A percentile compares a stretch with the other conserved stretches of the same genome.
Evolutionary conservation across 2,113 vertebrate genomes (phyloP).

Genomic region (Myotis yumanensis): DNA sequence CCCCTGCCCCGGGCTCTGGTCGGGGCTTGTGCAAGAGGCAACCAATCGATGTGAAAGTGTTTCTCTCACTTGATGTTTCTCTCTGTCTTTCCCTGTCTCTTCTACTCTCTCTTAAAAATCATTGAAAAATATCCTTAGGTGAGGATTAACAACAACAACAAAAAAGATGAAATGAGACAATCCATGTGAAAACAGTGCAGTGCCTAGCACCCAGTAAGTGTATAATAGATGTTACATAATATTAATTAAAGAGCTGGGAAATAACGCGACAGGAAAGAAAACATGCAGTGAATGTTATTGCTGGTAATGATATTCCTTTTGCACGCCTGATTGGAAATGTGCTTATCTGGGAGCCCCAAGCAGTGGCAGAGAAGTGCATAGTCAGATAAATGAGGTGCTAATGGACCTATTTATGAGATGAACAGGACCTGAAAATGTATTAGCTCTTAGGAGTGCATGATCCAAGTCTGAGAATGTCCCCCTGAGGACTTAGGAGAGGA

Average conservation of each 20-base stretch:
- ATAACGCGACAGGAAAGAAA: constrained; percentile 21
- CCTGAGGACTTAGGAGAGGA: not conserved
- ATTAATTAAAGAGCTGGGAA: constrained; percentile 28
- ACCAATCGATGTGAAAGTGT: too few species aligned
- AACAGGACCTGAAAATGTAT: not conserved
- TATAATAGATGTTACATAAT: not conserved
- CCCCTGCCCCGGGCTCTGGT: too few species aligned
- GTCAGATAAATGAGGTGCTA: not conserved
- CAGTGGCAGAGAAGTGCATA: not conserved
- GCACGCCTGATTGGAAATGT: not conserved
- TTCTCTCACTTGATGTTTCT: too few species aligned
- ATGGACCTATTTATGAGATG: constrained; percentile 20
- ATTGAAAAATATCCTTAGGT: too few species aligned
- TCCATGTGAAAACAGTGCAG: not conserved
- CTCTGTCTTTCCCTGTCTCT: too few species aligned
- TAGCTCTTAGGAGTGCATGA: not conserved
- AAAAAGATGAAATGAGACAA: constrained; percentile 32
- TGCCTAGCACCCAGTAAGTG: not conserved
- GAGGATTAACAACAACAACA: too few species aligned
- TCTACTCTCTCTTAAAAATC: too few species aligned
- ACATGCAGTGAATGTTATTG: not conserved
- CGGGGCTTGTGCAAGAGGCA: too few species aligned
- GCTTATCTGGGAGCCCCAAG: not conserved
- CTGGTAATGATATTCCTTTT: not conserved
- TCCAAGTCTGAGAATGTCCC: not conserved